Evolutionary conservation across 2,113 vertebrate genomes (phyloP).

Genomic region (Copsychus sechellarum): DNA sequence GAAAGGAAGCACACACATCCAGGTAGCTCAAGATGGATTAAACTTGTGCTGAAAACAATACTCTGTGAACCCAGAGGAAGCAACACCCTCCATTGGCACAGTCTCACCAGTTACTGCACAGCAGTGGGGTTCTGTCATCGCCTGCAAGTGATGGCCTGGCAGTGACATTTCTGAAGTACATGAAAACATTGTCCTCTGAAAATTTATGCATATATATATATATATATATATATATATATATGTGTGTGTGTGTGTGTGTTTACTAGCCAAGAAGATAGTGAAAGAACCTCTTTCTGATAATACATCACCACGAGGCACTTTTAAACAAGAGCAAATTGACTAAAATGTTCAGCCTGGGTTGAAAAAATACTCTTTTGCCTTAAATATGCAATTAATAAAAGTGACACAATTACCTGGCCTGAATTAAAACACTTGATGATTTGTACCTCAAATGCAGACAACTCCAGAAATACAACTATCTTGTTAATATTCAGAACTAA

Average conservation of each 20-base stretch:
- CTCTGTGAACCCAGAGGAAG: background rate
- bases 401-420: background rate
- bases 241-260: too few relatives aligned
- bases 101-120: background rate
- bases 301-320: background rate
- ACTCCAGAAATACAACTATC: slow-evolving; percentile 15
- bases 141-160: background rate
- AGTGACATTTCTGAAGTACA: background rate
- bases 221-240: too few relatives aligned
- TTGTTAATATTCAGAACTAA: slow-evolving; percentile 54
- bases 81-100: rapidly evolving
- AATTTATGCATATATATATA: background rate
- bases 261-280: background rate
- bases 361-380: slow-evolving; percentile 7
- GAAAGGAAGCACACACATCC: background rate
- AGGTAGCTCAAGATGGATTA: background rate
- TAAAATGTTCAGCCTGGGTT: background rate
- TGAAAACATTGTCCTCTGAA: background rate
- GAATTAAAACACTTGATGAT: background rate
- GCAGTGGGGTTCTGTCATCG: background rate
- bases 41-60: background rate
- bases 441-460: background rate
- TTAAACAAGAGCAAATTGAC: slow-evolving; percentile 35
- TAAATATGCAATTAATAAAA: slow-evolving; percentile 55
- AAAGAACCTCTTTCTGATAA: background rate